phyloP scores from a whole-genome alignment of 2,888 invertebrate species.

The Calliphora vomitoria region DNA sequence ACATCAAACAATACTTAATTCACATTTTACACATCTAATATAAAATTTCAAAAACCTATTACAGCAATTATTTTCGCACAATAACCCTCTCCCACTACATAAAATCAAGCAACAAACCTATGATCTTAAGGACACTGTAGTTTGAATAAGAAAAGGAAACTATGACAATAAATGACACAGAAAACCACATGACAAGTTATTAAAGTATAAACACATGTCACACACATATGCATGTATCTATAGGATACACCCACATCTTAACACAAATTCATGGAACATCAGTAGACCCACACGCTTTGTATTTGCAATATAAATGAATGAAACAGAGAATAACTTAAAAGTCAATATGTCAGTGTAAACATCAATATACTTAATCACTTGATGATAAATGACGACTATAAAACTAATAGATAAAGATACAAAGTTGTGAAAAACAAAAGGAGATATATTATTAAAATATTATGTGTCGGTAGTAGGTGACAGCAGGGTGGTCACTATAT shows the following conservation, averaged over 20 bases:
- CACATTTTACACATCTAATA: too few relatives aligned
- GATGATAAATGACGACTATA: slow-evolving; percentile 34
- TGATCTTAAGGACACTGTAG: slow-evolving; percentile 1
- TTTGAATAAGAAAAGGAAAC: slow-evolving; percentile 11
- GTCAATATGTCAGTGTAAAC: slow-evolving; percentile 51
- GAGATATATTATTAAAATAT: neutral
- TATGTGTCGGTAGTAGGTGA: neutral
- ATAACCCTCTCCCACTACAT: neutral
- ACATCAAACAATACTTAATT: too few relatives aligned
- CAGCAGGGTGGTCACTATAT: neutral
- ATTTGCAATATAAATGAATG: slow-evolving; percentile 9
- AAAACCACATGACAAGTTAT: slow-evolving; percentile 52
- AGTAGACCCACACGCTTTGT: neutral
- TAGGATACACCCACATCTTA: neutral
- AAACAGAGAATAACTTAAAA: slow-evolving; percentile 14
- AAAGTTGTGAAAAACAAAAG: neutral
- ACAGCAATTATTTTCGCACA: neutral
- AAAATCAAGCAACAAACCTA: neutral
- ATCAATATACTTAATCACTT: slow-evolving; percentile 49
- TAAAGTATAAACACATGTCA: slow-evolving; percentile 22
- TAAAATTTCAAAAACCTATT: too few relatives aligned
- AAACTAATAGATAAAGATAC: slow-evolving; percentile 10
- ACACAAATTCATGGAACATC: neutral
- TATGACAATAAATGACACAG: slow-evolving; percentile 51
- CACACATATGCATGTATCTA: slow-evolving; percentile 15